Base-by-base conservation (phyloP, 1,140 invertebrate species). In the Leptopilina clavipes region DNA sequence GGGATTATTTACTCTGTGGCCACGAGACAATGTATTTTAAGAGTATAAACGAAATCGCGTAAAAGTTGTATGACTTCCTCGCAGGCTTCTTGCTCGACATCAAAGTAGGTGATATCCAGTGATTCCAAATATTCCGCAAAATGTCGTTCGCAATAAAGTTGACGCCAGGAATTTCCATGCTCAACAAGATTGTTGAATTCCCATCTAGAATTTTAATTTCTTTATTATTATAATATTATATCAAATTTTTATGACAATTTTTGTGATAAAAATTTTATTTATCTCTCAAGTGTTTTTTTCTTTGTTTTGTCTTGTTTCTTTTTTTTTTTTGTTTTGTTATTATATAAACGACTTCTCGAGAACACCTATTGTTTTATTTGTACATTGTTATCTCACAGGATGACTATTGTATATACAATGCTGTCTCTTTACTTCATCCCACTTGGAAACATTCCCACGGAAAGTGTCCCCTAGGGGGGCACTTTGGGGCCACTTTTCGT, bases 121-220 rank as follows among this genome's bases (percentile, higher is more conserved):
- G 77, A 74, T 73, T 91, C 86, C 45, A 91, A 76, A 80, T 89
- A 89, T 59, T 91, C 88, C n/a, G 82, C 71, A 9, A 91, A 80
- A 76, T 87, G 84, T 19, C 88, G 84, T 72, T 91, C 89, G 75
- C 89, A 89, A 72, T 90, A 91, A 19, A 89, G 78, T 37, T 77
- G 86, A 48, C 83, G 82, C 89, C 89, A 91, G 12, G 87, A 90
- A 74, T 83, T 74, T 0, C 86, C 89, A 71, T 90, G 86, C 1
- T 84, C 81, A 2, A 40, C 11, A 12, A 82, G 84, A 77, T 88
- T 82, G 74, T 87, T 87, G 59, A 83, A 77, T 25, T 80, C 72
- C 89, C 89, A 90, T 70, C 89, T 90, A 37, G 22, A 79, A 70
- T 19, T 40, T 48, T 72, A 1, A 14, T 12, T 56, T 17, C 9